Evolutionary conservation across 2,888 invertebrate genomes (phyloP).

Genomic region (Philhelius pedissequus): DNA sequence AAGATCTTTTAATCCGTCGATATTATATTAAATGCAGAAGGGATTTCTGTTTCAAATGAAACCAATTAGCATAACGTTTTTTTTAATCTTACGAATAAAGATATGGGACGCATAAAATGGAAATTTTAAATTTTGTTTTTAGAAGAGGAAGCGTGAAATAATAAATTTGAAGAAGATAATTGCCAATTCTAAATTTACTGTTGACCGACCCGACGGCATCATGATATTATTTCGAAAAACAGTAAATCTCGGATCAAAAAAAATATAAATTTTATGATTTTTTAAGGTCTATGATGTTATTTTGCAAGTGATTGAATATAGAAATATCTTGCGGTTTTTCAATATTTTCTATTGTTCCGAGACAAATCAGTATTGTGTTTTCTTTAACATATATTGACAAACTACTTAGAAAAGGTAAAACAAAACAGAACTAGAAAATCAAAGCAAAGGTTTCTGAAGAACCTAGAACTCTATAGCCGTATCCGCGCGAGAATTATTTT

Average conservation of each 20-base stretch:
- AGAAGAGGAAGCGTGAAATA: background rate
- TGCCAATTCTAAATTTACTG: background rate
- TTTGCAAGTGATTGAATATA: background rate
- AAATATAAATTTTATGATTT: too few relatives aligned
- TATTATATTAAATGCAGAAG: conserved; percentile 28
- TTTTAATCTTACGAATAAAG: conserved; percentile 10
- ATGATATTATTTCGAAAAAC: background rate
- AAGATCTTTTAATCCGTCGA: conserved; percentile 23
- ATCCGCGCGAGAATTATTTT: too few relatives aligned
- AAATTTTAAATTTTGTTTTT: conserved; percentile 19
- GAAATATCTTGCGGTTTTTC: too few relatives aligned
- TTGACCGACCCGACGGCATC: conserved; percentile 1
- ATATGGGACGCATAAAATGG: background rate
- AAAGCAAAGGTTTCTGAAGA: too few relatives aligned
- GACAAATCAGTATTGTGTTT: too few relatives aligned
- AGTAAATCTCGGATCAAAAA: background rate
- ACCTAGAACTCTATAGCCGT: too few relatives aligned
- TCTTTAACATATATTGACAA: too few relatives aligned
- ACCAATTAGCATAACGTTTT: conserved; percentile 22
- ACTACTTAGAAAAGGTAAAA: too few relatives aligned
- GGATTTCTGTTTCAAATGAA: conserved; percentile 9
- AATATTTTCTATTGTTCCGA: too few relatives aligned
- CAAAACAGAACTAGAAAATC: too few relatives aligned
- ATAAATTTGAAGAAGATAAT: conserved; percentile 1
- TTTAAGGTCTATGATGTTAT: background rate